These are phyloP conservation scores for Tholera decimalis DNA, from an alignment of 2,888 invertebrate species.

Conservation along the genomic window DNA sequence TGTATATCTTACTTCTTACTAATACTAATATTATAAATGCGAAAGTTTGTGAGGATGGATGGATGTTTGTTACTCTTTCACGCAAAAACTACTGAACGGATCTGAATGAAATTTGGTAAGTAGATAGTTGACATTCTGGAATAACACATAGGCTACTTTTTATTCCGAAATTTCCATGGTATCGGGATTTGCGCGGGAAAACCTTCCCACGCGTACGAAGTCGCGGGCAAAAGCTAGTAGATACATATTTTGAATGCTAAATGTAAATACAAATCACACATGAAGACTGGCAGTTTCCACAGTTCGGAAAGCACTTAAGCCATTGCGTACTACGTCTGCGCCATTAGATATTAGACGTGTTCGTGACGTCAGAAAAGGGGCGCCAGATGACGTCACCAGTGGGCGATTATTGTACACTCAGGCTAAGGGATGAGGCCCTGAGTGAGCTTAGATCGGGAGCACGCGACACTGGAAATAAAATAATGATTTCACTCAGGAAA, in stretches of 20 bases:
- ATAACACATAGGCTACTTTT: too few relatives aligned
- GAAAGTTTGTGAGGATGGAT: too few relatives aligned
- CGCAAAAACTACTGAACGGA: too few relatives aligned
- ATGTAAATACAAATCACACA: constrained; percentile 15
- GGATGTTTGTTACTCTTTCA: too few relatives aligned
- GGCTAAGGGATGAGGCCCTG: background rate
- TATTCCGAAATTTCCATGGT: too few relatives aligned
- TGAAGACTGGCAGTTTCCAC: constrained; percentile 25
- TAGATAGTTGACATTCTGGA: too few relatives aligned
- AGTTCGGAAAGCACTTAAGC: constrained; percentile 46
- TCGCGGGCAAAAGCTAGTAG: background rate
- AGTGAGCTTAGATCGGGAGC: constrained; percentile 14
- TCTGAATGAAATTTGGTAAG: too few relatives aligned
- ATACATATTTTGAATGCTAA: background rate
- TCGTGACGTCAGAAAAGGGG: constrained; percentile 39
- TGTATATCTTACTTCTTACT: background rate
- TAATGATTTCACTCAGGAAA: background rate
- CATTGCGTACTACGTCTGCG: constrained; percentile 37
- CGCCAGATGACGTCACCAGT: constrained; percentile 33
- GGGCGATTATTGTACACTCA: constrained; percentile 25
- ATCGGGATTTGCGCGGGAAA: too few relatives aligned
- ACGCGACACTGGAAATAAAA: background rate
- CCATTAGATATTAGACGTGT: constrained; percentile 51
- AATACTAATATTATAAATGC: too few relatives aligned
- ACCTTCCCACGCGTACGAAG: too few relatives aligned